Percentiles rank a stretch among this genome's conserved stretches.
These are phyloP conservation scores for Emydura subglobosa DNA, from an alignment of 2,113 vertebrate species.

Conservation along the genomic window DNA sequence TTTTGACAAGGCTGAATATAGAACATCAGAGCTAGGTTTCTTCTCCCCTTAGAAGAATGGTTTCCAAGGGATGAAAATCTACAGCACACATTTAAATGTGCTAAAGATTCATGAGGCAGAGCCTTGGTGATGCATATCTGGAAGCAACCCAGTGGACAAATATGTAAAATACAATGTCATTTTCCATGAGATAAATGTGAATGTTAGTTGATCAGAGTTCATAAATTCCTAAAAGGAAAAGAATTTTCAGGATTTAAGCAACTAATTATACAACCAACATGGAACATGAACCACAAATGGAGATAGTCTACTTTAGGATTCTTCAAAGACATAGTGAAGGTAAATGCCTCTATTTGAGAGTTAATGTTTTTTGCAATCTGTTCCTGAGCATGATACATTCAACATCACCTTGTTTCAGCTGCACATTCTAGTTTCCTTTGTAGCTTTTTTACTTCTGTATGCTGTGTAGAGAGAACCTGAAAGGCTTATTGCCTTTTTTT, in stretches of 20 bases:
- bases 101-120: slow-evolving; percentile 61
- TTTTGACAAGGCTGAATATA: slow-evolving; percentile 54
- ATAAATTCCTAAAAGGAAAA: slow-evolving; percentile 6
- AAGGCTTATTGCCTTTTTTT: background rate
- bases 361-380: background rate
- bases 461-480: background rate
- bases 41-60: background rate
- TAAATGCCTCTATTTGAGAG: background rate
- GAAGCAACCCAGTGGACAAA: slow-evolving; percentile 55
- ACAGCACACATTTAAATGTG: slow-evolving; percentile 14
- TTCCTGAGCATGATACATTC: background rate
- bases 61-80: slow-evolving; percentile 49
- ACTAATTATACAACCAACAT: slow-evolving; percentile 35
- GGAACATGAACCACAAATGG: background rate
- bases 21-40: slow-evolving; percentile 46
- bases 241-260: background rate
- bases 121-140: slow-evolving; percentile 61
- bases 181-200: slow-evolving; percentile 56
- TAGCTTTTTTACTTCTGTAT: background rate
- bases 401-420: background rate
- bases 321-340: background rate
- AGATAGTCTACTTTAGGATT: background rate
- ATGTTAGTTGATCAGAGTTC: slow-evolving; percentile 39
- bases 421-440: background rate
- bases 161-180: slow-evolving; percentile 43